Conservation (phyloP, 2,797 vertebrate species). For the Microctenopoma stevenorrisi region DNA sequence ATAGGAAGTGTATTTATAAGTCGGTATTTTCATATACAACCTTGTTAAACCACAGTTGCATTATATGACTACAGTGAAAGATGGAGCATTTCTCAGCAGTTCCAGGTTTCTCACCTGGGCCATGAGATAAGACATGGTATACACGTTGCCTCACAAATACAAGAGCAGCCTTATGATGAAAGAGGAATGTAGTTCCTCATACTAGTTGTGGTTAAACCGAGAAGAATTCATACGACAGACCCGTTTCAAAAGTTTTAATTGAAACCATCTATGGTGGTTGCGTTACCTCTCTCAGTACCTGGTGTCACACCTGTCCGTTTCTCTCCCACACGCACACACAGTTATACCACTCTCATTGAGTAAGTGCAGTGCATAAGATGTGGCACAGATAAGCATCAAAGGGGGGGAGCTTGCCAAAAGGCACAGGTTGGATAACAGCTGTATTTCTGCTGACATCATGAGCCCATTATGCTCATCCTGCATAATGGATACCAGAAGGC, state of each 20-base stretch:
- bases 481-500: slow-evolving; percentile 51
- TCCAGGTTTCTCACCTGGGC: background rate
- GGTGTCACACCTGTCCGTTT: background rate
- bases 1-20: no score
- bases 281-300: no score
- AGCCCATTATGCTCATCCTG: slow-evolving; percentile 23
- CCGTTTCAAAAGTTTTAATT: background rate
- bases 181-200: background rate
- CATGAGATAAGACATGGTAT: no score
- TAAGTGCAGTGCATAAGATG: background rate
- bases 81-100: background rate
- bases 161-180: background rate
- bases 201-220: background rate
- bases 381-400: background rate
- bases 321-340: background rate
- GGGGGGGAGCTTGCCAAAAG: background rate
- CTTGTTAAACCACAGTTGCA: background rate
- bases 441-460: slow-evolving; percentile 21
- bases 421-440: slow-evolving; percentile 21
- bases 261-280: background rate
- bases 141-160: background rate
- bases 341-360: background rate
- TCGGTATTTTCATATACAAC: no score
- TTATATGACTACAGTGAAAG: no score
- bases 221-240: background rate